Evolutionary conservation across 2,797 vertebrate species (phyloP).

Genomic region (Gastrophryne carolinensis): DNA sequence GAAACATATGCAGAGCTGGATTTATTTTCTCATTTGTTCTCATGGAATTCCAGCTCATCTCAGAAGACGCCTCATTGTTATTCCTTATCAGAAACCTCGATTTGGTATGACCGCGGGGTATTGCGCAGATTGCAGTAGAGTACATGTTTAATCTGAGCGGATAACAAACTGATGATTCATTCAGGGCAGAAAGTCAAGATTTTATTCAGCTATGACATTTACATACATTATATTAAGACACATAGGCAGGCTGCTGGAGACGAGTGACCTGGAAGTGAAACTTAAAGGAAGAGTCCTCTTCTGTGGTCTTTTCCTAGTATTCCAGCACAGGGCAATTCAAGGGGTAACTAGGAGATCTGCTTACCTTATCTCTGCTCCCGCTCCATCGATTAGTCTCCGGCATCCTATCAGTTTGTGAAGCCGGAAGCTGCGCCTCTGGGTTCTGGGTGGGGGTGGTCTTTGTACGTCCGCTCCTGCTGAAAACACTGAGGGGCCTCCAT

Average conservation of each 20-base stretch:
- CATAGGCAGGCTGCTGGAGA: neutral
- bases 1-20: conserved; percentile 13
- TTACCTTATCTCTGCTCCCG: too few relatives aligned
- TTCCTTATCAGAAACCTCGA: neutral
- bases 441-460: too few relatives aligned
- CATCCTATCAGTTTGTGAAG: too few relatives aligned
- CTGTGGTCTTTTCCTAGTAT: too few relatives aligned
- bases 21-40: neutral
- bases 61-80: neutral
- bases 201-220: neutral
- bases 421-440: too few relatives aligned
- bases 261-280: neutral
- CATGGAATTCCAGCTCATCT: neutral
- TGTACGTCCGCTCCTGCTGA: too few relatives aligned
- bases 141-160: neutral
- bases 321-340: too few relatives aligned
- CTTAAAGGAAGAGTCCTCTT: too few relatives aligned
- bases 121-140: neutral
- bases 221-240: neutral
- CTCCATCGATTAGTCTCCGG: too few relatives aligned
- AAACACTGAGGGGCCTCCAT: too few relatives aligned
- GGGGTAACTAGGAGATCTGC: too few relatives aligned
- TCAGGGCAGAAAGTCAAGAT: neutral
- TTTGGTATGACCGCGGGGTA: neutral
- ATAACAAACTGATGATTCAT: conserved; percentile 12